Evolutionary conservation across 2,113 vertebrate genomes (phyloP), one percentile per base, ranked within the genome.

Genomic region (Mellivora capensis): DNA sequence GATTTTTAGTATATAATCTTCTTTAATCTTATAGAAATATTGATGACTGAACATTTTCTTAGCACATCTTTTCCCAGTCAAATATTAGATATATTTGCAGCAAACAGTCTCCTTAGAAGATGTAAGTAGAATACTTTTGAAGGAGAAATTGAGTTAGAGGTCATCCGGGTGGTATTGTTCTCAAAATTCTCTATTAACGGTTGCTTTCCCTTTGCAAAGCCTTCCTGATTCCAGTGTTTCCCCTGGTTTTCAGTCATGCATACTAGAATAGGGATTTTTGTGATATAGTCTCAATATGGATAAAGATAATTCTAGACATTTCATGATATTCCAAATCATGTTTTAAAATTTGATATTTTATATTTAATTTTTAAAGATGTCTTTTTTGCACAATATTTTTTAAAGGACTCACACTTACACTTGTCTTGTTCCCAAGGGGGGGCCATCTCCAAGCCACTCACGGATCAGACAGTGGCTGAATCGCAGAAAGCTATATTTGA

Each of bases 371-470:
- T 37, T 10, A 87, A 71, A 29, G 13, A 11, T 25, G 87, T 42
- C 7, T 20, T 90, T 89, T 96, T 25, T 1, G 0, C 54, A 1
- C 11, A n/a, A 12, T 93, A 72, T 44, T 64, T 95, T 77, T 87
- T 52, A 27, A 79, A 67, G 57, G 14, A 90, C 79, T 98, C 76
- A 97, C 82, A 2, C 8, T 15, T 3, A 1, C 86, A 10, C 10
- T 97, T 97, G 80, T 97, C 11, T 87, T 98, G 72, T 52, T 42
- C 67, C 87, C 88, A 94, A 99, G 99, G 99, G 1, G 99, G 99
- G 0, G 99, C 99, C 95, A 99, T 99, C 98, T 99, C 99, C 62
- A 99, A 99, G 62, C 99, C 99, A 44, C 99, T 99, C 88, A 98
- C 99, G 90, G 99, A 99, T 64, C 98, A 99, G 93, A 99, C 99